Evolutionary conservation across 2,888 invertebrate species (phyloP).

Genomic region (Idaea straminata): DNA sequence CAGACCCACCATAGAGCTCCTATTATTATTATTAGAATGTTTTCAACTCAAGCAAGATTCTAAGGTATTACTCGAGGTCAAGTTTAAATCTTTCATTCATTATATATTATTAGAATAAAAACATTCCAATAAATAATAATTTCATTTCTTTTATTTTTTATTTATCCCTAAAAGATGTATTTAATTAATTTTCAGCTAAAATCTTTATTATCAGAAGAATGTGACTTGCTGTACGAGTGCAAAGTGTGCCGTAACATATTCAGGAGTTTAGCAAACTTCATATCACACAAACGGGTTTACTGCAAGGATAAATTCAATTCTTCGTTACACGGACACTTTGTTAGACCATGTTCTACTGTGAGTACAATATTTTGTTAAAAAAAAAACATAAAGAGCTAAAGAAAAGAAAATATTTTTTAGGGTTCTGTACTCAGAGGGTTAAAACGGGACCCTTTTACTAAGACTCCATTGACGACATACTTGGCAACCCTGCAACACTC

Average conservation of each 20-base stretch:
- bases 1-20: too few species aligned
- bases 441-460: too few species aligned
- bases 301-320: slow-evolving; percentile 82
- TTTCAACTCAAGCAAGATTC: too few species aligned
- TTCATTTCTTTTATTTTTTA: too few species aligned
- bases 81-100: too few species aligned
- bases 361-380: slow-evolving; percentile 34
- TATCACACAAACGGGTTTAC: slow-evolving; percentile 93
- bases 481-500: too few species aligned
- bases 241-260: slow-evolving; percentile 92
- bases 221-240: slow-evolving; percentile 94
- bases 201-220: slow-evolving; percentile 88
- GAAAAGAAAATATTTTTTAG: not conserved
- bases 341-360: slow-evolving; percentile 67
- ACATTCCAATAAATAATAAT: too few species aligned
- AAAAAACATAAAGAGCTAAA: not conserved
- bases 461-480: too few species aligned
- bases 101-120: too few species aligned
- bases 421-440: too few species aligned
- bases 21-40: too few species aligned
- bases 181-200: slow-evolving; percentile 80
- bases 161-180: not conserved
- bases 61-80: too few species aligned
- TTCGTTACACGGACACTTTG: slow-evolving; percentile 65
- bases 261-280: slow-evolving; percentile 91